A percentile compares a stretch with the other conserved stretches of the same genome.
phyloP scores from a whole-genome alignment of 2,888 invertebrate genomes.

The Drosophila mettleri region DNA sequence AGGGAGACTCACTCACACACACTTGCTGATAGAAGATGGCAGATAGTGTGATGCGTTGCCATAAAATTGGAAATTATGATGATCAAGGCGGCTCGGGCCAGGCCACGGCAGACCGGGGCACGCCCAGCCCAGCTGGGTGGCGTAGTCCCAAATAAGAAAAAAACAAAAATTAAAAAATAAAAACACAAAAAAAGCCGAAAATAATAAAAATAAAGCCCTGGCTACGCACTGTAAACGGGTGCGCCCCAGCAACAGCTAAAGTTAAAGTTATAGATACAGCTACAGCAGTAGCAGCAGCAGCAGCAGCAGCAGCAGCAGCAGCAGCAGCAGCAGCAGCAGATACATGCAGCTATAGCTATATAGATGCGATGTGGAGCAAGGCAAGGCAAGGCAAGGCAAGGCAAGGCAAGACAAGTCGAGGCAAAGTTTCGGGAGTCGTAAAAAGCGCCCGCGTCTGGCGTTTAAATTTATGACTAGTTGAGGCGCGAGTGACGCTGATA shows the following conservation, averaged over 20 bases:
- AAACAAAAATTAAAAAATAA: conserved; percentile 2
- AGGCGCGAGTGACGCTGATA: conserved; percentile 62
- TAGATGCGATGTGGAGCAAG: conserved; percentile 23
- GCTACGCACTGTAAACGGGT: conserved; percentile 49
- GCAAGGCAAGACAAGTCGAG: conserved; percentile 2
- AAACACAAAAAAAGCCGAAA: not conserved
- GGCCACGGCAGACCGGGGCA: conserved; percentile 21
- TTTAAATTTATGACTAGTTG: conserved; percentile 61
- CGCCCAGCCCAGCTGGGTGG: conserved; percentile 30
- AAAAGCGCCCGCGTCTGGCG: conserved; percentile 53
- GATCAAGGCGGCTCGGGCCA: conserved; percentile 41
- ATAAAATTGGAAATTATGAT: conserved; percentile 66
- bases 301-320: conserved; percentile 6
- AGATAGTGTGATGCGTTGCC: conserved; percentile 44
- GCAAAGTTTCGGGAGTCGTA: conserved; percentile 36
- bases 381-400: conserved; percentile 17
- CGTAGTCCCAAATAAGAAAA: conserved; percentile 11
- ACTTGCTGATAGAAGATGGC: conserved; percentile 38
- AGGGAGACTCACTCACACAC: conserved; percentile 1
- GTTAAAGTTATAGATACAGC: conserved; percentile 1
- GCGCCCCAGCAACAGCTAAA: conserved; percentile 26
- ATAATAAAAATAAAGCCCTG: conserved; percentile 8
- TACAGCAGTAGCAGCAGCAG: conserved; percentile 7
- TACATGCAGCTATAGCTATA: conserved; percentile 18
- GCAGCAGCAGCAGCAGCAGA: conserved; percentile 11